Evolutionary conservation across 2,797 vertebrate species (phyloP).

Genomic region (Sciaenops ocellatus): DNA sequence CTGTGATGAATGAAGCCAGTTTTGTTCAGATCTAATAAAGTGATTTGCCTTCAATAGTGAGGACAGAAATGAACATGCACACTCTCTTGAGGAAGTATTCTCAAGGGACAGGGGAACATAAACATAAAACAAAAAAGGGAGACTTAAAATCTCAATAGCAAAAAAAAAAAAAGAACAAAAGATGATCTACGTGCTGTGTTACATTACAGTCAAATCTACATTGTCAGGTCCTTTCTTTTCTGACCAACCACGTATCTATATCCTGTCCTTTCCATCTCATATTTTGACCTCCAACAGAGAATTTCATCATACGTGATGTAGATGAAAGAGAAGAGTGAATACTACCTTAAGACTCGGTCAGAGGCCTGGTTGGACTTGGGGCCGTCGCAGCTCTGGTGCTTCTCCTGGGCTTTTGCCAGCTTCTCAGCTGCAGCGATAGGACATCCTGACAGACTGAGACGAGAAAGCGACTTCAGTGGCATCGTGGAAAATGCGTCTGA

Average conservation of each 20-base stretch:
- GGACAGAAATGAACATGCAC: constrained; percentile 57
- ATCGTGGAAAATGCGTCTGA: not conserved
- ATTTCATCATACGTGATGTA: not conserved
- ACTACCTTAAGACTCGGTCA: constrained; percentile 97
- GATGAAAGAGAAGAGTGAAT: constrained; percentile 16
- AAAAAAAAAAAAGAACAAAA: constrained; percentile 37
- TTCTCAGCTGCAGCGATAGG: constrained; percentile 99
- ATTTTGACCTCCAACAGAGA: not conserved
- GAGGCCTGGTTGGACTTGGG: constrained; percentile 96
- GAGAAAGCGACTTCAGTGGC: constrained; percentile 19
- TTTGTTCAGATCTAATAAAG: constrained; percentile 68
- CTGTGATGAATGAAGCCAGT: constrained; percentile 67
- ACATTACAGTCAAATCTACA: constrained; percentile 12
- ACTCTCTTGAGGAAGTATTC: constrained; percentile 56
- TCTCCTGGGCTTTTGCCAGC: constrained; percentile 98
- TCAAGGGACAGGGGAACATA: constrained; percentile 63
- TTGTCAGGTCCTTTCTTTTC: not conserved
- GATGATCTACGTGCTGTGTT: constrained; percentile 8
- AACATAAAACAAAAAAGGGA: constrained; percentile 61
- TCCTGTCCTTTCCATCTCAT: too few relatives aligned
- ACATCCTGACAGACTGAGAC: constrained; percentile 96
- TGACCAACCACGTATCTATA: too few relatives aligned
- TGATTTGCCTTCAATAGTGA: constrained; percentile 58
- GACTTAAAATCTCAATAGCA: constrained; percentile 38
- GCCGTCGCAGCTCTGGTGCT: constrained; percentile 95